These are phyloP conservation scores for Myotis lucifugus DNA, from an alignment of 2,113 vertebrate species.

Conservation along the genomic window DNA sequence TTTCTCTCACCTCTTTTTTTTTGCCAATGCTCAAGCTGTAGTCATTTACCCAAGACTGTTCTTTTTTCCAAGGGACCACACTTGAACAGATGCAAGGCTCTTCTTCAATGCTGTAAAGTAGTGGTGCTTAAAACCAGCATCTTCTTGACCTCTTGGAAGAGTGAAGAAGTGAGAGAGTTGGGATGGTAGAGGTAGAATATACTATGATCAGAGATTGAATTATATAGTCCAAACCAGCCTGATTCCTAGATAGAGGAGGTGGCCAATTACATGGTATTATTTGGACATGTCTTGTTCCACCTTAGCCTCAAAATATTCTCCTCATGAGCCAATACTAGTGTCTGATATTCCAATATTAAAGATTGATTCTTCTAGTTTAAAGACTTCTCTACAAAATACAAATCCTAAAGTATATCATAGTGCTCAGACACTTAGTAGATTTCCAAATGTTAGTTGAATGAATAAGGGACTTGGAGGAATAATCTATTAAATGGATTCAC, in stretches of 20 bases:
- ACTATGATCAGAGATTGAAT: background rate
- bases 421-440: background rate
- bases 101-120: background rate
- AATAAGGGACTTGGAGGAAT: slow-evolving; percentile 13
- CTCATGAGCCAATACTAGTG: background rate
- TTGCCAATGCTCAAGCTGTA: background rate
- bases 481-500: slow-evolving; percentile 1
- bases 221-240: background rate
- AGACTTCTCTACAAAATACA: background rate
- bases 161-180: background rate
- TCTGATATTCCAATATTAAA: background rate
- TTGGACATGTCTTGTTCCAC: background rate
- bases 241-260: background rate
- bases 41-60: background rate
- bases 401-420: background rate
- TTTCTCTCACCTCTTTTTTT: background rate
- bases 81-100: background rate
- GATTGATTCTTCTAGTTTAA: slow-evolving; percentile 12
- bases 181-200: background rate
- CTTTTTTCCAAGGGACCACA: background rate
- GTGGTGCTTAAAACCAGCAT: background rate
- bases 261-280: background rate
- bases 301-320: slow-evolving; percentile 1
- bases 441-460: background rate
- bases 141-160: background rate